phyloP scores from a whole-genome alignment of 1,140 invertebrate genomes.

The Melitaea cinxia region DNA sequence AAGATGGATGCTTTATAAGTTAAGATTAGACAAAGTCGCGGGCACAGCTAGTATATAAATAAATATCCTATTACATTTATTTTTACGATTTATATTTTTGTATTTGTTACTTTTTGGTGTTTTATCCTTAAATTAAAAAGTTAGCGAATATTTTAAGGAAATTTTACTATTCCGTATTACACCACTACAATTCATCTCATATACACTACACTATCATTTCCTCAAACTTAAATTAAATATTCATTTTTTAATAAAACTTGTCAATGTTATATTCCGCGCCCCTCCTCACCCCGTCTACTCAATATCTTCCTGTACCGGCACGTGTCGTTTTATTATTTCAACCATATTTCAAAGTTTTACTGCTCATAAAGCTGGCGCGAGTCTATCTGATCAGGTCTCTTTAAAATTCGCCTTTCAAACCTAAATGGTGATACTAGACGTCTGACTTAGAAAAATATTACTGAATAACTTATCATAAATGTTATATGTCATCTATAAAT shows the following conservation, averaged over 20 bases:
- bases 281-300: neutral
- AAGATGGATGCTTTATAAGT: too few relatives aligned
- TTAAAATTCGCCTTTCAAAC: constrained; percentile 8
- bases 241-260: constrained; percentile 11
- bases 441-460: constrained; percentile 12
- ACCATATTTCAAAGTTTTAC: constrained; percentile 19
- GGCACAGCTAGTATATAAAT: too few relatives aligned
- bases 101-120: too few relatives aligned
- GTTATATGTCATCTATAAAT: neutral
- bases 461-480: neutral
- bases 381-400: constrained; percentile 6
- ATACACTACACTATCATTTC: too few relatives aligned
- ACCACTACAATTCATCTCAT: too few relatives aligned
- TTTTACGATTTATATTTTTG: too few relatives aligned
- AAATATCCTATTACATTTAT: too few relatives aligned
- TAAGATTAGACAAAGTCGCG: too few relatives aligned
- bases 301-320: constrained; percentile 19
- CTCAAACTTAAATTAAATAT: neutral
- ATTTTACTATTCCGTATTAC: too few relatives aligned
- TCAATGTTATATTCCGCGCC: constrained; percentile 17
- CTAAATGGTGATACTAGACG: neutral
- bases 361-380: constrained; percentile 7
- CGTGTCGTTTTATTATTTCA: constrained; percentile 20
- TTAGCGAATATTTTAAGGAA: too few relatives aligned
- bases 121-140: too few relatives aligned